A percentile compares a stretch with the other conserved stretches of the same genome.
Conservation (phyloP, 2,888 invertebrate genomes). For the Macaria liturata region DNA sequence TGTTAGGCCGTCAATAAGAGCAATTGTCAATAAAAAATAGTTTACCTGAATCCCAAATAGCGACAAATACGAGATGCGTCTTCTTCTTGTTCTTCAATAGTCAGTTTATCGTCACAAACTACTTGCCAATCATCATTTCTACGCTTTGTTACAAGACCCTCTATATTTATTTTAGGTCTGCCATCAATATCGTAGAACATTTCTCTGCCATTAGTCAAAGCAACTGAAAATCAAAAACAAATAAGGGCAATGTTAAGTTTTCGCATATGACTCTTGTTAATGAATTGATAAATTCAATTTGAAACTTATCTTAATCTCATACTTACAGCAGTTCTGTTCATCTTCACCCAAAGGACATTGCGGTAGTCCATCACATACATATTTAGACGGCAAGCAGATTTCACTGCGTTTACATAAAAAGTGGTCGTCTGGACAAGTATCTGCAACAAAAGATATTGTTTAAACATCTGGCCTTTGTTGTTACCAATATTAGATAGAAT, state of each 20-base stretch:
- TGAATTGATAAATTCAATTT: too few relatives aligned
- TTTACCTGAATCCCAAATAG: conserved; percentile 86
- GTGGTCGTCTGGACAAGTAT: conserved; percentile 80
- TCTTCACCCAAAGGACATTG: conserved; percentile 90
- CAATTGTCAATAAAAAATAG: too few relatives aligned
- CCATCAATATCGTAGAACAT: conserved; percentile 84
- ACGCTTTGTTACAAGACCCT: conserved; percentile 86
- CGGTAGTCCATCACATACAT: conserved; percentile 85
- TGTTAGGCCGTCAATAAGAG: too few relatives aligned
- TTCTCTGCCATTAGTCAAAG: conserved; percentile 86
- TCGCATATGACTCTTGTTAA: too few relatives aligned
- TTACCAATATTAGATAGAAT: too few relatives aligned
- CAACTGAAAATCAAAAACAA: conserved; percentile 71
- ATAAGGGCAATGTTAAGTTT: too few relatives aligned
- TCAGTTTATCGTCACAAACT: conserved; percentile 81
- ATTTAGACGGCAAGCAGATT: conserved; percentile 83
- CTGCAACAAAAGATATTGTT: conserved; percentile 57
- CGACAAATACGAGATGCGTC: conserved; percentile 84
- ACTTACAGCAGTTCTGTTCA: conserved; percentile 90
- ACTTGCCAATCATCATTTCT: conserved; percentile 86
- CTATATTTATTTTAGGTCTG: conserved; percentile 81
- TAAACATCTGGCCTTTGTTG: too few relatives aligned
- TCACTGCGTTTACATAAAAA: conserved; percentile 86
- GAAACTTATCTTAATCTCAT: too few relatives aligned
- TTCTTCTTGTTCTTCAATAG: conserved; percentile 66